Evolutionary conservation across 1,140 invertebrate species (phyloP).

Genomic region (Brachionus asplanchnoidis): DNA sequence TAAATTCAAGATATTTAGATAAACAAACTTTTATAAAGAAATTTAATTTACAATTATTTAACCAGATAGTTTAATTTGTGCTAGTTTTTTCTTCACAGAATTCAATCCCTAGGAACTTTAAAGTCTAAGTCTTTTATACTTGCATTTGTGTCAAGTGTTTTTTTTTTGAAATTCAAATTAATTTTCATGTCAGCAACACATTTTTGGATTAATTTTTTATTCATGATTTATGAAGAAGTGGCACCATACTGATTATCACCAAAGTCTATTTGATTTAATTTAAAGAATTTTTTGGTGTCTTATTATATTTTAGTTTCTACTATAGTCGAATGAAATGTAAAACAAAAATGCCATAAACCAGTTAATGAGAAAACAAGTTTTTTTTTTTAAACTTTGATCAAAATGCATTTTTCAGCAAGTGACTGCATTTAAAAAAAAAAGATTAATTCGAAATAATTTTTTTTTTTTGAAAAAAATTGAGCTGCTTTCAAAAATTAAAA

Average conservation of each 20-base stretch:
- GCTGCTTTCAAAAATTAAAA: too few relatives aligned
- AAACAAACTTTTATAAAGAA: not conserved
- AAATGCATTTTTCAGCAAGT: too few relatives aligned
- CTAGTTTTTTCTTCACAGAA: not conserved
- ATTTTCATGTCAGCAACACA: not conserved
- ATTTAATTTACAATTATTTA: not conserved
- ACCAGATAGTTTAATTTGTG: not conserved
- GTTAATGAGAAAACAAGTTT: not conserved
- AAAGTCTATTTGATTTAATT: not conserved
- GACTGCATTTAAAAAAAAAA: too few relatives aligned
- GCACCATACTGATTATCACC: not conserved
- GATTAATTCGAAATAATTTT: too few relatives aligned
- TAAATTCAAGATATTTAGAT: conserved; percentile 15
- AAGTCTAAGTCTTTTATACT: not conserved
- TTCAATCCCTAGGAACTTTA: not conserved
- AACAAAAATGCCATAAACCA: not conserved
- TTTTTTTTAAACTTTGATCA: too few relatives aligned
- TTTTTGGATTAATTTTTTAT: not conserved
- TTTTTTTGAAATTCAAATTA: not conserved
- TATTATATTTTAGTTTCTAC: too few relatives aligned
- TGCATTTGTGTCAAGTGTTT: not conserved
- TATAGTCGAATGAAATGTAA: not conserved
- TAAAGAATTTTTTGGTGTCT: not conserved
- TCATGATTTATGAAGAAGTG: not conserved
- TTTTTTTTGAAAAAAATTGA: too few relatives aligned